phyloP scores from a whole-genome alignment of 1,140 invertebrate species.

The Psilanteris sp. region DNA sequence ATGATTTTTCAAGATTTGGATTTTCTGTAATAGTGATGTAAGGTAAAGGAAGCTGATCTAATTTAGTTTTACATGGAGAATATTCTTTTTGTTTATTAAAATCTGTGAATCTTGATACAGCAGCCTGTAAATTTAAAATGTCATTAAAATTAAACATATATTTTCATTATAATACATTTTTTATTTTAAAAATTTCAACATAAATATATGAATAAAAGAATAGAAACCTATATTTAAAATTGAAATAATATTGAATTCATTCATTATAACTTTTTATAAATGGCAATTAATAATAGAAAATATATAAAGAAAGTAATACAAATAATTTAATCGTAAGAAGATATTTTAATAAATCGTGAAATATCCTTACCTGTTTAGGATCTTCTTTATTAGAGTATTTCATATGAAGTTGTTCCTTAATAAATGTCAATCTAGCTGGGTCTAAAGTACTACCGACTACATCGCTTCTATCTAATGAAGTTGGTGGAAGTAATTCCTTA shows the following conservation, averaged over 20 bases:
- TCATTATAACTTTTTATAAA: too few relatives aligned
- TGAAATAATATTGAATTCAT: too few relatives aligned
- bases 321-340: too few relatives aligned
- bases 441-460: conserved; percentile 75
- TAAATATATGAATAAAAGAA: too few relatives aligned
- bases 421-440: conserved; percentile 65
- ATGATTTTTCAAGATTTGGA: conserved; percentile 21
- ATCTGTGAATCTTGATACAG: conserved; percentile 3
- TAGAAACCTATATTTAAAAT: too few relatives aligned
- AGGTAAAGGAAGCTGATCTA: neutral
- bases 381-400: conserved; percentile 67
- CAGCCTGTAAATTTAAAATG: too few relatives aligned
- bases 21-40: conserved; percentile 12
- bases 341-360: too few relatives aligned
- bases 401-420: conserved; percentile 71
- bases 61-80: neutral
- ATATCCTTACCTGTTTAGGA: conserved; percentile 6
- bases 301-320: too few relatives aligned
- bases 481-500: conserved; percentile 70
- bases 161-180: neutral
- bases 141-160: too few relatives aligned
- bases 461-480: conserved; percentile 64
- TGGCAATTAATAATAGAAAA: too few relatives aligned
- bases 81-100: conserved; percentile 7
- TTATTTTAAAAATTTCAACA: neutral